A percentile compares a stretch with the other conserved stretches of the same genome.
phyloP scores from a whole-genome alignment of 1,140 invertebrate species.

The Vollenhovia emeryi region DNA sequence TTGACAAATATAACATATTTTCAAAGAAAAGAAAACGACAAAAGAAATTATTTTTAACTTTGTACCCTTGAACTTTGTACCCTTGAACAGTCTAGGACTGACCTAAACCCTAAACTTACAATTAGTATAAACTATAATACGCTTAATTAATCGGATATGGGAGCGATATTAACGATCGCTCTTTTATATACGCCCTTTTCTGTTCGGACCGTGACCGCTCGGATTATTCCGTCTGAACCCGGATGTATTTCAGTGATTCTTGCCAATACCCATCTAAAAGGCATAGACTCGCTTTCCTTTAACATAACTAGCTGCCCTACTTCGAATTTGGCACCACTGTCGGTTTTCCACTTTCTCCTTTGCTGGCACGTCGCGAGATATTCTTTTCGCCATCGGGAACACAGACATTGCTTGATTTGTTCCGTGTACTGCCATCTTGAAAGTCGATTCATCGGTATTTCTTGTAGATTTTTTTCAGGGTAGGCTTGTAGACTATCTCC shows the following conservation, averaged over 20 bases:
- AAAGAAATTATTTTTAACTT: no score
- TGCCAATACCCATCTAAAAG: neutral
- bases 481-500: neutral
- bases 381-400: neutral
- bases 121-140: no score
- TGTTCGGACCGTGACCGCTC: neutral
- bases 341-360: neutral
- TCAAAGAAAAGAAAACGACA: no score
- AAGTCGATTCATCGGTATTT: neutral
- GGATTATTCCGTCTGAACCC: neutral
- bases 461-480: neutral
- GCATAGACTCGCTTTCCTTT: neutral
- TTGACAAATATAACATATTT: no score
- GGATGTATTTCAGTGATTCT: neutral
- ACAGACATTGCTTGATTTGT: neutral
- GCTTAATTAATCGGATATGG: no score
- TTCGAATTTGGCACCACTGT: neutral
- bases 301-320: neutral
- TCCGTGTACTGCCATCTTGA: constrained; percentile 8
- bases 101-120: no score
- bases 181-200: neutral
- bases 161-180: no score
- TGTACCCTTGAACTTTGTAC: no score
- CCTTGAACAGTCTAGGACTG: no score
- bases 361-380: neutral